These are phyloP conservation scores for Steinernema feltiae DNA, from an alignment of 1,140 invertebrate genomes.

Conservation along the genomic window DNA sequence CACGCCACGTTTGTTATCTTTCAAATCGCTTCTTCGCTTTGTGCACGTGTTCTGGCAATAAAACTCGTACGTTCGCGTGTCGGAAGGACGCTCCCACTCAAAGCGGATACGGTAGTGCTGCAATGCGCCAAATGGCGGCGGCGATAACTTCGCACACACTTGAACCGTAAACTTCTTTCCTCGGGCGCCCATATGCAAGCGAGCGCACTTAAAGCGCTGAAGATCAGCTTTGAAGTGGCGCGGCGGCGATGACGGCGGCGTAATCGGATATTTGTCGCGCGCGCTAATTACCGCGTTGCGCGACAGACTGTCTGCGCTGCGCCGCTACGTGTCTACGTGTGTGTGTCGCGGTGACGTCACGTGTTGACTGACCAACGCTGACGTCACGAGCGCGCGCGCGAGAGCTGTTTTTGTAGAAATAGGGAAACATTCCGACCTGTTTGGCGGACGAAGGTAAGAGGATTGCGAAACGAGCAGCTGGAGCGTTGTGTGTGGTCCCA, in stretches of 20 bases:
- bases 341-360: not conserved
- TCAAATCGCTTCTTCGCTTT: too few relatives aligned
- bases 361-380: not conserved
- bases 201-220: not conserved
- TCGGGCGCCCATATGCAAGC: not conserved
- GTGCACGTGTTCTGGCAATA: too few relatives aligned
- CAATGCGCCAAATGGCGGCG: too few relatives aligned
- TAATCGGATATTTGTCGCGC: conserved; percentile 9
- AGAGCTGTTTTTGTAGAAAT: not conserved
- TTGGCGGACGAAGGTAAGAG: not conserved
- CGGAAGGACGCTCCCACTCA: not conserved
- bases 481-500: too few relatives aligned
- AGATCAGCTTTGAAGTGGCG: not conserved
- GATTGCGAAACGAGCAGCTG: not conserved
- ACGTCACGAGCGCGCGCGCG: not conserved
- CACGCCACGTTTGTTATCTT: too few relatives aligned
- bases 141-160: not conserved
- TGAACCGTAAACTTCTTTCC: not conserved
- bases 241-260: too few relatives aligned
- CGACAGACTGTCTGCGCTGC: not conserved
- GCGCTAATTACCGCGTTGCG: not conserved
- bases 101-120: not conserved
- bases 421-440: not conserved
- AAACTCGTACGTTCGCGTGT: too few relatives aligned
- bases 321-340: not conserved